Evolutionary conservation across 2,113 vertebrate species (phyloP), one percentile per base, ranked within the genome.

Genomic region (Calidris pugnax): DNA sequence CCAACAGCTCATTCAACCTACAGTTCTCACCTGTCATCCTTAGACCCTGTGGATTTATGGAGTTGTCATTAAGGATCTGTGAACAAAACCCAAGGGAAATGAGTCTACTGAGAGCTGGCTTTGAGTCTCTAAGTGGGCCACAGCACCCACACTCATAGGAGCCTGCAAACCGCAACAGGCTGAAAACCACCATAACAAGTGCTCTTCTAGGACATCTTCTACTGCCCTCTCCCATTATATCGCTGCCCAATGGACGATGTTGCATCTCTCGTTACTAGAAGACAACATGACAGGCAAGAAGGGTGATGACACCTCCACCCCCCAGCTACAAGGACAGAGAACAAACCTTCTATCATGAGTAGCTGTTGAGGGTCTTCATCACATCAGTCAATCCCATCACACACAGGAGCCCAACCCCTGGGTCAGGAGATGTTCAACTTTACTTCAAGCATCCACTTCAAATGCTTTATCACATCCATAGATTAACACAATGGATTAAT

Each of bases 231-330:
- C 24, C 28, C n/a, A 33, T 3, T 22, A 6, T 4, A 51, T 15
- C 27, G 26, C 26, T 43, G 51, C 21, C 39, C 67, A 51, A 0
- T 1, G 2, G 22, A 62, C 22, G 9, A 37, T 0, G 1, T 8
- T 4, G 27, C 20, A 37, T 8, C 56, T 63, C 30, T 43, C 7
- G 23, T 9, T 64, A 55, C 50, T 9, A 45, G 27, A 55, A 26
- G 56, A 78, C 2, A 9, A 35, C 27, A 16, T 0, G 9, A 50
- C 1, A 3, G 50, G 47, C 50, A 87, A 63, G 50, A 84, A 48
- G 24, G 37, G 23, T 24, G 55, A 81, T 17, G 12, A 26, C 24
- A 6, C 2, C 7, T 57, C 24, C 4, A 20, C 8, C 11, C 4
- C 6, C 20, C 51, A 56, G 9, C 35, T 66, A 16, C n/a, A 48